These are phyloP conservation scores for Barypeithes pellucidus DNA, from an alignment of 2,888 invertebrate genomes.

Conservation along the genomic window DNA sequence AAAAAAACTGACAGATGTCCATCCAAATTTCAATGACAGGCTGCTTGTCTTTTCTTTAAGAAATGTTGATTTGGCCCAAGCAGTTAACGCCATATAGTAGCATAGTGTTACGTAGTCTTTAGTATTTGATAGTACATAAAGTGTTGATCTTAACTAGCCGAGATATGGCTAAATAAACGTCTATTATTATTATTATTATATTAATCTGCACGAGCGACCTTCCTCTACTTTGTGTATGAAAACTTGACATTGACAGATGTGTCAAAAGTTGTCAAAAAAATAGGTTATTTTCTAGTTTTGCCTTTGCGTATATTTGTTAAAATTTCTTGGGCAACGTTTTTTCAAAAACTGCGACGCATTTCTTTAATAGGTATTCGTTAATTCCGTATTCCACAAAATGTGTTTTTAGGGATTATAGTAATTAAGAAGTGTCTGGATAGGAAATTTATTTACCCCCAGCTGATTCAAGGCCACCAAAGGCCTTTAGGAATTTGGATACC, in stretches of 20 bases:
- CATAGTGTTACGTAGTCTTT: too few species aligned
- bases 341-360: constrained; percentile 12
- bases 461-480: constrained; percentile 28
- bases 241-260: constrained; percentile 21
- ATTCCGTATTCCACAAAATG: background rate
- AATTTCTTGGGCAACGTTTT: constrained; percentile 7
- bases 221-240: background rate
- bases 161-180: too few species aligned
- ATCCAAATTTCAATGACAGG: too few species aligned
- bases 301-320: constrained; percentile 34
- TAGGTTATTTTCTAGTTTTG: constrained; percentile 38
- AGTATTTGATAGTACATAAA: too few species aligned
- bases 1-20: background rate
- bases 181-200: too few species aligned
- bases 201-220: too few species aligned
- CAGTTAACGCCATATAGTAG: background rate
- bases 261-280: constrained; percentile 26
- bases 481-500: constrained; percentile 20
- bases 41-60: too few species aligned
- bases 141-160: too few species aligned
- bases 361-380: background rate
- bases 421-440: background rate
- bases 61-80: background rate
- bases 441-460: constrained; percentile 26
- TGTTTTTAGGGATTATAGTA: background rate